These are phyloP conservation scores for Odocoileus virginianus DNA, from an alignment of 2,113 vertebrate species.

Conservation along the genomic window DNA sequence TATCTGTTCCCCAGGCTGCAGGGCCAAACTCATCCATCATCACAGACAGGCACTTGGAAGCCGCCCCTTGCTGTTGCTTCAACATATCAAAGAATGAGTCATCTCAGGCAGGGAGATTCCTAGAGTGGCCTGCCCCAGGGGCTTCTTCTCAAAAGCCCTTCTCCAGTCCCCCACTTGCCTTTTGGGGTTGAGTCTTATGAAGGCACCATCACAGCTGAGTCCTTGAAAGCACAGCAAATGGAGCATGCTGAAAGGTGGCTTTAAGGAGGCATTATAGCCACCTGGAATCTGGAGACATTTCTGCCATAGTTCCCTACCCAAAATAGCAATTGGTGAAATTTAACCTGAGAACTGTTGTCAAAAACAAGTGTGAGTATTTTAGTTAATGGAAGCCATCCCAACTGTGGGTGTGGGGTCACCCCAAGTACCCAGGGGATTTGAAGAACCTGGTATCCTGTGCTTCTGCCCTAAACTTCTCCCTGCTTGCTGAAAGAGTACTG, in stretches of 20 bases:
- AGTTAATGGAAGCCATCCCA: conserved; percentile 77
- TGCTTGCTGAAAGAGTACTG: conserved; percentile 28
- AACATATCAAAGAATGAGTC: conserved; percentile 50
- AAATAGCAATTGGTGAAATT: conserved; percentile 83
- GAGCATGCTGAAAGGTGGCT: conserved; percentile 76
- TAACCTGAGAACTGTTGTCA: conserved; percentile 80
- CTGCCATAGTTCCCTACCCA: conserved; percentile 76
- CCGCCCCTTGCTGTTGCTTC: conserved; percentile 58
- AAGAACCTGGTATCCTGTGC: not conserved
- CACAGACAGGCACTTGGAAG: conserved; percentile 79
- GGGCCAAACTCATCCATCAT: conserved; percentile 80
- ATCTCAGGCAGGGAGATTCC: conserved; percentile 52
- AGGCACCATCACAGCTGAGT: conserved; percentile 40
- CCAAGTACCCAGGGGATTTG: conserved; percentile 56
- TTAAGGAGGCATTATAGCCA: conserved; percentile 70
- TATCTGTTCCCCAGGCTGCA: conserved; percentile 67
- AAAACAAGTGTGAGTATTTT: conserved; percentile 84
- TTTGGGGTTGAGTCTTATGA: conserved; percentile 34
- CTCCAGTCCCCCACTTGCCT: not conserved
- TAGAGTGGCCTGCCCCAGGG: not conserved
- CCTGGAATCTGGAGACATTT: conserved; percentile 73
- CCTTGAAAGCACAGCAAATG: conserved; percentile 74
- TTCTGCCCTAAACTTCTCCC: conserved; percentile 12
- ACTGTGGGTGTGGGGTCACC: conserved; percentile 62
- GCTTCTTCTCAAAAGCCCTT: not conserved